Evolutionary conservation across 2,888 invertebrate genomes (phyloP), one percentile per base, ranked within the genome.

Genomic region (Archips crataeganus): DNA sequence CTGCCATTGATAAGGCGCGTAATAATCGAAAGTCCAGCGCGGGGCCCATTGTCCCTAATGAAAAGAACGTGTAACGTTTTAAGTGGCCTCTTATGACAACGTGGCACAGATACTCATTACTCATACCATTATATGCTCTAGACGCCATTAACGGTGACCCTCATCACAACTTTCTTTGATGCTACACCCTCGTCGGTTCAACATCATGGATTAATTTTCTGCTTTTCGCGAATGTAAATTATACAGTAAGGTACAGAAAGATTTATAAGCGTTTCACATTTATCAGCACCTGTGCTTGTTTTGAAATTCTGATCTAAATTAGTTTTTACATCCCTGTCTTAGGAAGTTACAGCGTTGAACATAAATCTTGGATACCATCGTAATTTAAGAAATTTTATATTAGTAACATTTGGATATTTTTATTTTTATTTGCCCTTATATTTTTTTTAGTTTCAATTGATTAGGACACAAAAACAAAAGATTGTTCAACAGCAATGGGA

Each of bases 151-250:
- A 83, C 81, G 83, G 81, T 84, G 86, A 89, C 89, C 89, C 89
- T 87, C 81, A 84, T 89, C 88, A 87, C 84, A 87, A 86, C 78
- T 87, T 87, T 87, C 84, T 85, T 85, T 85, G 82, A 85, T 82
- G 80, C 79, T 79, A 66, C 79, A 80, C 80, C 82, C 83, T 79
- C 78, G 83, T 83, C 81, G 77, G 77, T 69, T 71, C 78, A 74
- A 72, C 75, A 80, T 76, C 71, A 74, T 67, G 81, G 79, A 85
- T 83, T 85, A 86, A 87, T 85, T 86, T 85, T 84, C 83, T 81
- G 80, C 79, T 82, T 80, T 79, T 77, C 80, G 75, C 79, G 71
- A 83, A 85, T 82, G 79, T 83, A 82, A 85, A 85, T 87, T 85
- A 84, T 81, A 81, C 81, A 80, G 80, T 82, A 74, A 70, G 72